These are phyloP conservation scores for Leptoclinus maculatus DNA, from an alignment of 2,797 vertebrate genomes.

Conservation along the genomic window DNA sequence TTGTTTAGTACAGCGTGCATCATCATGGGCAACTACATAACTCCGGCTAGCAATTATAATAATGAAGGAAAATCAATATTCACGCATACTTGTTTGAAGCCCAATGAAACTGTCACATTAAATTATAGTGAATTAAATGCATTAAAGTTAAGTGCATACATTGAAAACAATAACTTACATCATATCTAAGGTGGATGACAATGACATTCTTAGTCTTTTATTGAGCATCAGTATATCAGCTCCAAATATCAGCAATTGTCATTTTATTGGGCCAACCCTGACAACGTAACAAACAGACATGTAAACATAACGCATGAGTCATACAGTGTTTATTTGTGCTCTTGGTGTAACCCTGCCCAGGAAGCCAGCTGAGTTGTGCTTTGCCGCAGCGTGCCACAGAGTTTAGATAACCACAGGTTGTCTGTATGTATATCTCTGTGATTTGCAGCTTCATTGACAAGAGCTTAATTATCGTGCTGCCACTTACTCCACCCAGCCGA, in stretches of 20 bases:
- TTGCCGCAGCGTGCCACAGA: slow-evolving; percentile 9
- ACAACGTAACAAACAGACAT: slow-evolving; percentile 35
- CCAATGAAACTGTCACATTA: background rate
- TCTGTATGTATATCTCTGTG: slow-evolving; percentile 35
- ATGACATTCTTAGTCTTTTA: background rate
- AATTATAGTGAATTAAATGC: background rate
- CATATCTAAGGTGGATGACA: background rate
- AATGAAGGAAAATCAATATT: background rate
- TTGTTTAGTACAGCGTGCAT: background rate
- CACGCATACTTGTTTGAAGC: background rate
- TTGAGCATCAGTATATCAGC: background rate
- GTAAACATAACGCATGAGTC: slow-evolving; percentile 34
- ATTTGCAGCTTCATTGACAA: slow-evolving; percentile 43
- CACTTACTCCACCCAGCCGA: background rate
- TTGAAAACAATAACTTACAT: background rate
- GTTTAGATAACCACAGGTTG: slow-evolving; percentile 47
- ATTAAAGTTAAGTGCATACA: background rate
- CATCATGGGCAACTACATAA: background rate
- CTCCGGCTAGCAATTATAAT: background rate
- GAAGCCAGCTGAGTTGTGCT: slow-evolving; percentile 30
- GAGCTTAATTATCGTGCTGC: slow-evolving; percentile 32
- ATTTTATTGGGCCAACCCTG: slow-evolving; percentile 7
- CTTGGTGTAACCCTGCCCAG: slow-evolving; percentile 15
- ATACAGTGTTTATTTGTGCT: slow-evolving; percentile 24
- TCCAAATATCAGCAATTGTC: slow-evolving; percentile 7